Percentiles rank a stretch among this genome's conserved stretches.
Evolutionary conservation across 2,888 invertebrate species (phyloP).

Genomic region (Clusia tigrina): DNA sequence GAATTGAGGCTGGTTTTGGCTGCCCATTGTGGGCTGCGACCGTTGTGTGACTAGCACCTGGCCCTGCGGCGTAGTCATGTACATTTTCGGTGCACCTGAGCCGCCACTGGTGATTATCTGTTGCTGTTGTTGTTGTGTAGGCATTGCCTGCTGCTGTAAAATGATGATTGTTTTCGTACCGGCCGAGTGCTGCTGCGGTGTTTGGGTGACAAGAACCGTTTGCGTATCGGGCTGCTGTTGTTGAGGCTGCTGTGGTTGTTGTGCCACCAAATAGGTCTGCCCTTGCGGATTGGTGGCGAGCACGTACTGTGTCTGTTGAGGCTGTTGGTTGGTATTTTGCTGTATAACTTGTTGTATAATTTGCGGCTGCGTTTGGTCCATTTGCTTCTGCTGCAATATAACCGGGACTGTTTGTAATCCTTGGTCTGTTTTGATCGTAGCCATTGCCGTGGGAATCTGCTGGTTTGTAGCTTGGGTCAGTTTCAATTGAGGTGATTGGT

Average conservation of each 20-base stretch:
- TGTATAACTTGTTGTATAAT: conserved; percentile 49
- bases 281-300: conserved; percentile 66
- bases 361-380: conserved; percentile 60
- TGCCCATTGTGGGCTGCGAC: conserved; percentile 42
- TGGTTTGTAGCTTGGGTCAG: conserved; percentile 41
- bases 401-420: conserved; percentile 63
- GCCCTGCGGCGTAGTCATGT: conserved; percentile 72
- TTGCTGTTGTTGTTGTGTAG: conserved; percentile 52
- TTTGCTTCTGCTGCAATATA: conserved; percentile 56
- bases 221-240: conserved; percentile 64
- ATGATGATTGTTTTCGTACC: conserved; percentile 77
- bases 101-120: conserved; percentile 55
- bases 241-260: conserved; percentile 67
- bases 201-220: conserved; percentile 73
- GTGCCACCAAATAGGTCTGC: conserved; percentile 73
- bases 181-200: conserved; percentile 73
- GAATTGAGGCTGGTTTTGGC: conserved; percentile 34
- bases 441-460: conserved; percentile 55
- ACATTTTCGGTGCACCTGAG: conserved; percentile 66
- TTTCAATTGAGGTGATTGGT: conserved; percentile 49
- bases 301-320: conserved; percentile 61
- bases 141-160: conserved; percentile 69
- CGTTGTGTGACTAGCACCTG: conserved; percentile 72
- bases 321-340: conserved; percentile 32
- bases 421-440: conserved; percentile 63